phyloP scores from a whole-genome alignment of 2,113 vertebrate species.

The Mastomys natalensis region DNA sequence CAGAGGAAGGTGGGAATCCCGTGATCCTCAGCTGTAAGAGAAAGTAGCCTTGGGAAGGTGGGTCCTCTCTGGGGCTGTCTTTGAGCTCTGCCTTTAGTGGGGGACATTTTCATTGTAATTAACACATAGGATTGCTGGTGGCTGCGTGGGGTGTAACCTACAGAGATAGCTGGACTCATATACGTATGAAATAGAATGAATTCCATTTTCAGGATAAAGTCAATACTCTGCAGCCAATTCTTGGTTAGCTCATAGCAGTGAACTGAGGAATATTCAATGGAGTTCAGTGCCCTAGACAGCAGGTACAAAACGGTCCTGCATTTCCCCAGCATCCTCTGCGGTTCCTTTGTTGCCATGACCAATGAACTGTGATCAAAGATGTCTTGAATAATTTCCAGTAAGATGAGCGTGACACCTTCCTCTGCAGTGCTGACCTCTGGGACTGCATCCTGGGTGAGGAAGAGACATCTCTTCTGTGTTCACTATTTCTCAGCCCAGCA shows the following conservation, averaged over 20 bases:
- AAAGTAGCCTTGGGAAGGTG: not conserved
- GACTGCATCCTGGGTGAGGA: not conserved
- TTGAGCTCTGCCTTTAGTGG: not conserved
- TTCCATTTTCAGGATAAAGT: conserved; percentile 20
- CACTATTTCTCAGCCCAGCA: not conserved
- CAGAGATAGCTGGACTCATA: not conserved
- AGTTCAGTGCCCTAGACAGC: not conserved
- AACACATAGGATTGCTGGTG: accelerated
- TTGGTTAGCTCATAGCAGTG: not conserved
- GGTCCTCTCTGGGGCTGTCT: not conserved
- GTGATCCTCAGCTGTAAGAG: not conserved
- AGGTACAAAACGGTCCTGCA: not conserved
- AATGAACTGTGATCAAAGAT: not conserved
- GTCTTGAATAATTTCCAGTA: not conserved
- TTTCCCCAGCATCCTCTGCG: conserved; percentile 4
- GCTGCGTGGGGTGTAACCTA: no score
- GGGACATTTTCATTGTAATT: not conserved
- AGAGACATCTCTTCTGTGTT: not conserved
- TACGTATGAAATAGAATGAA: not conserved
- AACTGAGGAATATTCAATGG: not conserved
- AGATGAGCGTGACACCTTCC: not conserved
- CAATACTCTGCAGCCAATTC: not conserved
- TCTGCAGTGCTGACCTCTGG: not conserved
- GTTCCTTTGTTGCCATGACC: not conserved
- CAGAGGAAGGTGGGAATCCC: not conserved